Base-by-base conservation (phyloP, 2,113 vertebrate genomes). In the Tichodroma muraria region DNA sequence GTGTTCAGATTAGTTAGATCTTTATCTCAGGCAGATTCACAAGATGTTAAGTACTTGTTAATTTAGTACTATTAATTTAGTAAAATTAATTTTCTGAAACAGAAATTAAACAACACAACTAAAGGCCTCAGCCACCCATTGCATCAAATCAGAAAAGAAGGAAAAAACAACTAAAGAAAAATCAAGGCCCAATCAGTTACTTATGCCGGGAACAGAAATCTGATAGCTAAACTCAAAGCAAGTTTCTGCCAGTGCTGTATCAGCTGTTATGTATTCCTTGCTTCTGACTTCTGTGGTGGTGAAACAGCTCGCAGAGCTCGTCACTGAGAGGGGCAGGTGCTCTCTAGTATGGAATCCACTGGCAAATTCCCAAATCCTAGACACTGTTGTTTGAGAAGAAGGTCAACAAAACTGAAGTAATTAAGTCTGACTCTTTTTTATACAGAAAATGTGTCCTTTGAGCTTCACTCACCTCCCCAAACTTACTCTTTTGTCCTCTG, bases 21-120 rank as follows among this genome's bases (percentile, higher is more conserved):
- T 93, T 93, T 91, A 84, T 84, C 70, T 92, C 53, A 65, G 89
- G 59, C 24, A 71, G 35, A 92, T 93, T 92, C 42, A 63, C 94
- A 77, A 37, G 14, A 79, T 30, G 25, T 21, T 40, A 75, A 73
- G 30, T 19, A 77, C 33, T 42, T 28, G n/a, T n/a, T n/a, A n/a
- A n/a, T n/a, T n/a, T n/a, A n/a, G n/a, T n/a, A n/a, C n/a, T n/a
- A n/a, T n/a, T n/a, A n/a, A n/a, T n/a, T n/a, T n/a, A n/a, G n/a
- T n/a, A n/a, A 68, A 86, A 86, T 85, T 63, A 54, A 66, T 88
- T 75, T 61, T 78, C 45, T 79, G 38, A 90, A 92, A 52, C 28
- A 61, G 24, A n/a, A n/a, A n/a, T n/a, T n/a, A n/a, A n/a, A n/a
- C n/a, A n/a, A n/a, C n/a, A n/a, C n/a, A n/a, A n/a, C n/a, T 47